phyloP scores from a whole-genome alignment of 2,113 vertebrate species.

The Rhea americana region DNA sequence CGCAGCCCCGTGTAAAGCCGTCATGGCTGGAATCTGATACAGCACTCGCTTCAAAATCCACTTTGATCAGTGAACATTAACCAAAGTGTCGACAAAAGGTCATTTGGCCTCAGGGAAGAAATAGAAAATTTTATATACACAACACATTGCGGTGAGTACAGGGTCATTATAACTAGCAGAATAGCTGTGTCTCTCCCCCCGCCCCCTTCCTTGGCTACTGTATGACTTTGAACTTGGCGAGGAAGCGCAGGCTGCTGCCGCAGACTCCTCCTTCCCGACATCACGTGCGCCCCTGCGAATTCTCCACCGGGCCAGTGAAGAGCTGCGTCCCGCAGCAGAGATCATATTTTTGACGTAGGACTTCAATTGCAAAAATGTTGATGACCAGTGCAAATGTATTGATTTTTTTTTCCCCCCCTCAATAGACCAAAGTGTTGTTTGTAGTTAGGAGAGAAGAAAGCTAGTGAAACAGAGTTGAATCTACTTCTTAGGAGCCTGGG shows the following conservation, averaged over 20 bases:
- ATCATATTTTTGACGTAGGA: constrained; percentile 74
- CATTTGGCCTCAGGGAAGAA: constrained; percentile 49
- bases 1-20: not conserved
- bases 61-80: constrained; percentile 72
- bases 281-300: constrained; percentile 42
- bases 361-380: constrained; percentile 75
- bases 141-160: constrained; percentile 13
- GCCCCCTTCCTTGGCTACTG: not conserved
- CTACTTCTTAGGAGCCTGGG: constrained; percentile 91
- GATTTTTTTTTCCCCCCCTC: constrained; percentile 61
- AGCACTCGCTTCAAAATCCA: constrained; percentile 65
- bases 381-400: constrained; percentile 79
- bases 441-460: constrained; percentile 78
- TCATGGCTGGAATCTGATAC: constrained; percentile 31
- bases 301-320: constrained; percentile 12
- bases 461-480: constrained; percentile 84
- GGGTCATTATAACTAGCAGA: constrained; percentile 19
- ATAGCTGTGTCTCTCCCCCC: not conserved
- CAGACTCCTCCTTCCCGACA: constrained; percentile 44
- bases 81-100: constrained; percentile 32
- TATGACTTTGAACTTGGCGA: constrained; percentile 50
- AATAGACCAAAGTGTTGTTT: constrained; percentile 74
- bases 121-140: constrained; percentile 43
- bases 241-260: constrained; percentile 31
- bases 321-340: constrained; percentile 15